Evolutionary conservation across 2,797 vertebrate genomes (phyloP).

Genomic region (Microcaecilia unicolor): DNA sequence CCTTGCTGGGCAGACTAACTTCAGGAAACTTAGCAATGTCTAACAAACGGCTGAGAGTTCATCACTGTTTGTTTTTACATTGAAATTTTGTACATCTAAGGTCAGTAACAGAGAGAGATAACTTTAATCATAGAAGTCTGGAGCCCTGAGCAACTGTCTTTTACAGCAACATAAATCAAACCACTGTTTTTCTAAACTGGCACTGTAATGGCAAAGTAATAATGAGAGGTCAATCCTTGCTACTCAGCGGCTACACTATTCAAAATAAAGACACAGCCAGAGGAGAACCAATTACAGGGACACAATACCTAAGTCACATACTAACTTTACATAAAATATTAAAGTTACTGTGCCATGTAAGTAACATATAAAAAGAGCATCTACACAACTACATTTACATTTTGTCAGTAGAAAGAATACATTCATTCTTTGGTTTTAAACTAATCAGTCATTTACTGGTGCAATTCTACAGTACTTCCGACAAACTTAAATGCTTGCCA

Average conservation of each 20-base stretch:
- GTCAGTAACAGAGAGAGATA: not conserved
- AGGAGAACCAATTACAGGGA: constrained; percentile 14
- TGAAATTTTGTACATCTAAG: not conserved
- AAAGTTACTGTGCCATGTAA: constrained; percentile 13
- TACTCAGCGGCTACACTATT: not conserved
- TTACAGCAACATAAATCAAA: not conserved
- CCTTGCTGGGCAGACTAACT: not conserved
- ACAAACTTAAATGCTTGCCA: too few species aligned
- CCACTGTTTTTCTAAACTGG: constrained; percentile 1
- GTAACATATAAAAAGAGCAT: constrained; percentile 5
- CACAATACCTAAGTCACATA: constrained; percentile 10
- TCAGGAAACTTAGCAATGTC: not conserved
- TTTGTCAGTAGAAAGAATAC: too few species aligned
- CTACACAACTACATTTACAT: too few species aligned
- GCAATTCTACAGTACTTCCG: too few species aligned
- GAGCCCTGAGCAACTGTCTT: not conserved
- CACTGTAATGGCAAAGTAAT: not conserved
- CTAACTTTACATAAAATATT: constrained; percentile 4
- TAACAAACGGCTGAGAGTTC: not conserved
- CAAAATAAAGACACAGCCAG: constrained; percentile 18
- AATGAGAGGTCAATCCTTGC: not conserved
- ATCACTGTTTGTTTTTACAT: not conserved
- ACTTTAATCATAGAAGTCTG: not conserved
- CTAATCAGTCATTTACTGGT: too few species aligned
- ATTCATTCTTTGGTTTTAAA: too few species aligned